Conservation (phyloP, 1,140 invertebrate species). For the Mycetomoellerius zeteki region DNA sequence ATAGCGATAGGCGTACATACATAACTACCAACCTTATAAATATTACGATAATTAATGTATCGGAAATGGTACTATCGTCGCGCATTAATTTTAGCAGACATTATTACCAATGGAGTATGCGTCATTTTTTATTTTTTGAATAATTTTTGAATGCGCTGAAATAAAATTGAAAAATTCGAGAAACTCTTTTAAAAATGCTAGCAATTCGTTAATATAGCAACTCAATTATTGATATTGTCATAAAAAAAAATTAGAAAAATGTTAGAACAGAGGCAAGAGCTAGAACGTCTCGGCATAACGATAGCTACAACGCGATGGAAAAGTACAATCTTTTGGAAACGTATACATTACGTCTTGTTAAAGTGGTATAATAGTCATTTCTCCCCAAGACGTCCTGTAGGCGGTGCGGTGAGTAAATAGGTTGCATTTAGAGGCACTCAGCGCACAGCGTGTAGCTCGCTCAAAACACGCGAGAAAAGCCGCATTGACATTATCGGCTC, state of each 20-base stretch:
- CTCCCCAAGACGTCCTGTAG: constrained; percentile 74
- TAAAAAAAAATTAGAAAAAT: not conserved
- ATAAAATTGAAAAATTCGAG: not conserved
- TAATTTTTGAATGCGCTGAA: not conserved
- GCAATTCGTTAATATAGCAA: not conserved
- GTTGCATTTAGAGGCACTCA: constrained; percentile 84
- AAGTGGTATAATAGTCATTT: constrained; percentile 63
- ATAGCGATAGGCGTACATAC: constrained; percentile 55
- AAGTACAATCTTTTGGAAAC: constrained; percentile 54
- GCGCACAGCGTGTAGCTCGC: constrained; percentile 77
- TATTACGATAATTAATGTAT: constrained; percentile 60
- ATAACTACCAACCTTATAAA: constrained; percentile 48
- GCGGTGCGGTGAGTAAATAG: constrained; percentile 81
- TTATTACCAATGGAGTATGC: not conserved
- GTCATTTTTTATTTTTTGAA: not conserved
- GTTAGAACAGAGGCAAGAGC: not conserved
- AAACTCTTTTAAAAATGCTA: not conserved
- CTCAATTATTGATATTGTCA: not conserved
- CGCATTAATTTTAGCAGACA: constrained; percentile 31
- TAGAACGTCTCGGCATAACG: not conserved
- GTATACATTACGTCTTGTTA: constrained; percentile 65
- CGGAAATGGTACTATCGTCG: constrained; percentile 6
- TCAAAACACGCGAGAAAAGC: constrained; percentile 64
- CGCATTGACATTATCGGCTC: constrained; percentile 58
- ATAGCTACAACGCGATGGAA: not conserved